Conservation (phyloP, 2,888 invertebrate genomes). For the Sinopyrophorus schimmeli region DNA sequence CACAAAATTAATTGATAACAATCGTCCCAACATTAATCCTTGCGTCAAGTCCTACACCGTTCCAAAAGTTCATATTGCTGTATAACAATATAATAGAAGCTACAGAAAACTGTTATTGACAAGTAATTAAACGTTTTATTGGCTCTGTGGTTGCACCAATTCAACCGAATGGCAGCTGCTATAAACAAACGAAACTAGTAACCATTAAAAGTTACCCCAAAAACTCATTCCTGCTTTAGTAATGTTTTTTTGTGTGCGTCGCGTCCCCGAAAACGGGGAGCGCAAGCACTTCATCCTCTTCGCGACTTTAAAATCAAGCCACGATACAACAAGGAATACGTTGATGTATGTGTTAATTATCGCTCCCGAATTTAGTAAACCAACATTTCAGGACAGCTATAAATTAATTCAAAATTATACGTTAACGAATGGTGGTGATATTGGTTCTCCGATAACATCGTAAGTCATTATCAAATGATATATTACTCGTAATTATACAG, state of each 20-base stretch:
- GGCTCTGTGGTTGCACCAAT: conserved; percentile 39
- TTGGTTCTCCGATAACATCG: conserved; percentile 25
- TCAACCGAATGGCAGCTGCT: conserved; percentile 39
- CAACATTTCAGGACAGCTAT: conserved; percentile 11
- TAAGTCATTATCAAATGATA: conserved; percentile 24
- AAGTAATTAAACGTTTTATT: conserved; percentile 51
- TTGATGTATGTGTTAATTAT: conserved; percentile 14
- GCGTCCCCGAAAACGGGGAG: too few relatives aligned
- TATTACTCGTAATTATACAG: conserved; percentile 21
- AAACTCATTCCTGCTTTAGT: conserved; percentile 11
- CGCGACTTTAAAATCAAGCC: too few relatives aligned
- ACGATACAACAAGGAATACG: background rate
- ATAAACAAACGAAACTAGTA: conserved; percentile 45
- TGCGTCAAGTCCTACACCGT: too few relatives aligned
- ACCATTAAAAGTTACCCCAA: conserved; percentile 34
- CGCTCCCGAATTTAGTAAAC: conserved; percentile 11
- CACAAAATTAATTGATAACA: too few relatives aligned
- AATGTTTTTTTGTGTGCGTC: conserved; percentile 2
- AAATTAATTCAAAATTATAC: conserved; percentile 21
- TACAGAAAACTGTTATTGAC: conserved; percentile 49
- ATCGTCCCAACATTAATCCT: too few relatives aligned
- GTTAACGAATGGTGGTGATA: conserved; percentile 20
- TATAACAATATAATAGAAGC: conserved; percentile 41
- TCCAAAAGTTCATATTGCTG: conserved; percentile 9
- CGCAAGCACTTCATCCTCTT: too few relatives aligned